Conservation (phyloP, 2,888 invertebrate species). For the Ptilodon capucinus region DNA sequence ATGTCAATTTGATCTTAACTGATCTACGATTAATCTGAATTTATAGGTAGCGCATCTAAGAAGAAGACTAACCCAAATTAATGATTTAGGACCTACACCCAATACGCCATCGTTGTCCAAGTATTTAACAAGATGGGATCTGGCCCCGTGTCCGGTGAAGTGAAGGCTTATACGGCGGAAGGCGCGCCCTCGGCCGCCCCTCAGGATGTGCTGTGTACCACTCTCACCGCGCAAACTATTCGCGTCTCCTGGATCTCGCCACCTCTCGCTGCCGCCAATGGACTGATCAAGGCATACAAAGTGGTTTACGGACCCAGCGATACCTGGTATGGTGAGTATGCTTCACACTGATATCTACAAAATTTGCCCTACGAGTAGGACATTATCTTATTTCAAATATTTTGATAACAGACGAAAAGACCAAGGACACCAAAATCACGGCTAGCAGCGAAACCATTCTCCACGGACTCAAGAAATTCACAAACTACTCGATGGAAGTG, state of each 20-base stretch:
- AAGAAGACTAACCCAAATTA: not conserved
- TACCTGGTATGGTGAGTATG: slow-evolving; percentile 94
- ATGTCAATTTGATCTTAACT: slow-evolving; percentile 33
- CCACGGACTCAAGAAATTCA: slow-evolving; percentile 96
- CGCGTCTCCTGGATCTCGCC: slow-evolving; percentile 97
- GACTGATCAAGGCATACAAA: slow-evolving; percentile 97
- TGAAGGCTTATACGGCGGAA: slow-evolving; percentile 96
- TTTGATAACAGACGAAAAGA: slow-evolving; percentile 88
- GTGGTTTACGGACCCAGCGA: slow-evolving; percentile 96
- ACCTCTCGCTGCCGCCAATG: slow-evolving; percentile 94
- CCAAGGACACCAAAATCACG: slow-evolving; percentile 95
- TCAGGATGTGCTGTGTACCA: slow-evolving; percentile 95
- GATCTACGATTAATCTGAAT: not conserved
- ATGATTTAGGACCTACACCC: slow-evolving; percentile 90
- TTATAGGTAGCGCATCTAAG: not conserved
- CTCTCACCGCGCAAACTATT: slow-evolving; percentile 96
- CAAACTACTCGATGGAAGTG: slow-evolving; percentile 98
- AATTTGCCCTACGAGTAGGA: not conserved
- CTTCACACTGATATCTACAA: not conserved
- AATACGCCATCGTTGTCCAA: slow-evolving; percentile 97
- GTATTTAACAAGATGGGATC: slow-evolving; percentile 97
- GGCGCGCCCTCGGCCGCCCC: slow-evolving; percentile 96
- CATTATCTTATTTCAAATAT: not conserved
- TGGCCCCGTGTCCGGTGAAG: slow-evolving; percentile 94
- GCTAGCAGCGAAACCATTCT: slow-evolving; percentile 96